Evolutionary conservation across 2,797 vertebrate species (phyloP).

Genomic region (Urophycis tenuis): DNA sequence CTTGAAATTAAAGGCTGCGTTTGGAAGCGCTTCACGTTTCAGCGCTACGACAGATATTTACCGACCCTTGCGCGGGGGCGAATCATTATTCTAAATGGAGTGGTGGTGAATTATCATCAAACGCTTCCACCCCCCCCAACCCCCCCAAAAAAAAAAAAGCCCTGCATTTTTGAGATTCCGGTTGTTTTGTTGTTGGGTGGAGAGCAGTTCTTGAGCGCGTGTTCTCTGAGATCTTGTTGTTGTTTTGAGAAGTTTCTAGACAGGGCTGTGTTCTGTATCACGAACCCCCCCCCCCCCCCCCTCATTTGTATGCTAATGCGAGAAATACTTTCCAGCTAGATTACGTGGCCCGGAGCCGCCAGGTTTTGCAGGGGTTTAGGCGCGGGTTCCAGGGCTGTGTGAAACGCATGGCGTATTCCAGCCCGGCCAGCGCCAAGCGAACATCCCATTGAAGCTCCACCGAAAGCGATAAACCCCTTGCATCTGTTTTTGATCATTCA

Average conservation of each 20-base stretch:
- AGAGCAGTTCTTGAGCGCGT: not conserved
- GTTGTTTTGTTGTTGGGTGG: constrained; percentile 19
- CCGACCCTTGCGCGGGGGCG: constrained; percentile 32
- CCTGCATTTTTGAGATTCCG: constrained; percentile 10
- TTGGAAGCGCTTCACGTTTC: constrained; percentile 44
- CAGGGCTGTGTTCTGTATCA: constrained; percentile 7
- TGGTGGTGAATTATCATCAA: constrained; percentile 33
- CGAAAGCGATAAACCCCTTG: constrained; percentile 35
- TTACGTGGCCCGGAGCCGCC: constrained; percentile 19
- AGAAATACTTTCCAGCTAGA: not conserved
- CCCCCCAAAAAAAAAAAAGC: too few relatives aligned
- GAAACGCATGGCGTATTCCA: constrained; percentile 20
- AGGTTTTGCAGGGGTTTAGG: constrained; percentile 19
- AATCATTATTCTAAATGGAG: constrained; percentile 37
- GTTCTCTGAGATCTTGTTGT: constrained; percentile 1
- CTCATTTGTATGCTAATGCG: not conserved
- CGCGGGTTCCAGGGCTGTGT: constrained; percentile 25
- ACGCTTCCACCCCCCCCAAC: not conserved
- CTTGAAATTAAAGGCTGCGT: constrained; percentile 52
- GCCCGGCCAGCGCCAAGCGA: constrained; percentile 23
- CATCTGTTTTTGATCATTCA: constrained; percentile 51
- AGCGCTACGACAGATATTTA: constrained; percentile 36
- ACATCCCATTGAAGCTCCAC: constrained; percentile 17
- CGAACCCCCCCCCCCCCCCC: not conserved
- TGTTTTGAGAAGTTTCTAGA: not conserved